Evolutionary conservation across 2,888 invertebrate species (phyloP), one percentile per base, ranked within the genome.

Genomic region (Drosophila ezoana): DNA sequence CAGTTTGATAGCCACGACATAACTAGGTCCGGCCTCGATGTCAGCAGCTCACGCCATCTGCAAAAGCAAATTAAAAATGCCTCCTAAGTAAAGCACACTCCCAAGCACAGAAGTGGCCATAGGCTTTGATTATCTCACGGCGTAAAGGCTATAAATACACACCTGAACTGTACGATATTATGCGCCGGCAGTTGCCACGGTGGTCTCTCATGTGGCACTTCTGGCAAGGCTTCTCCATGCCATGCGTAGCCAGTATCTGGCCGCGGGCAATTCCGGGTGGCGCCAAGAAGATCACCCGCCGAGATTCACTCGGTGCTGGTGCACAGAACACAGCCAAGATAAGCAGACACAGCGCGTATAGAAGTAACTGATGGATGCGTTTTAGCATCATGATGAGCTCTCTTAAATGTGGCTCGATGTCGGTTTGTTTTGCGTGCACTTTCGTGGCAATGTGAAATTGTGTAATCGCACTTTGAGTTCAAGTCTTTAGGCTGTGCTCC

Each of bases 131-230:
- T 11, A 23, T 1, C 11, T 16, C 18, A 35, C 35, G 35, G 13
- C 35, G 35, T 10, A 35, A 4, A 10, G 11, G 11, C 11, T 10
- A 4, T 14, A 6, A 32, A 16, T 35, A 63, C 47, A 37, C 40
- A 91, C 91, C 89, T 66, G 82, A 62, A 74, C 86, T 90, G 59
- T 87, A 90, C 6, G 86, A 72, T 57, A 91, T 77, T 33, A 90
- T 80, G 53, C 91, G 90, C 1, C 91, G 81, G 62, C 91, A 91
- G 20, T 82, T 75, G 11, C 90, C 91, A 4, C 91, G 90, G 78
- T 91, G 91, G 73, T 91, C 91, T 14, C 90, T 78, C 85, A 90
- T 91, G 40, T 90, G 89, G 59, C 91, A 91, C 76, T 85, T 85
- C 18, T 82, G 84, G 40, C 91, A 91, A 10, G 90, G 88, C 41